These are phyloP conservation scores for Pedionomus torquatus DNA, from an alignment of 2,113 vertebrate genomes.

Conservation along the genomic window DNA sequence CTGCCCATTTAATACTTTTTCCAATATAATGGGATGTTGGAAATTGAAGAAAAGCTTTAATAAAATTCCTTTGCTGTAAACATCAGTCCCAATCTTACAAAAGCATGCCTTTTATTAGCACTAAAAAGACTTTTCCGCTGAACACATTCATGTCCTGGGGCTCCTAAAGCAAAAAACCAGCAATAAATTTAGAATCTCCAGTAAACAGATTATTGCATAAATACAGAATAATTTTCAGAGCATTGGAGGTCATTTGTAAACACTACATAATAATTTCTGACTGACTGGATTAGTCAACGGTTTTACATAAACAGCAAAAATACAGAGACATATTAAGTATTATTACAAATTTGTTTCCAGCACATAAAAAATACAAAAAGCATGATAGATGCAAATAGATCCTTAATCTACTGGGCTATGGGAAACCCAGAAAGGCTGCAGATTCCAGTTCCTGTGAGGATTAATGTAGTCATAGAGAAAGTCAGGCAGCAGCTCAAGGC, in stretches of 20 bases:
- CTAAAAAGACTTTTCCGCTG: slow-evolving; percentile 33
- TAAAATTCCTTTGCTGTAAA: slow-evolving; percentile 23
- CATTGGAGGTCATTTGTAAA: slow-evolving; percentile 24
- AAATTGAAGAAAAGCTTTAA: slow-evolving; percentile 29
- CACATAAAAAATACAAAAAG: neutral
- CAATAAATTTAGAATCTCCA: slow-evolving; percentile 47
- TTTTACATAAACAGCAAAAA: slow-evolving; percentile 7
- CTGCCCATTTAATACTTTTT: neutral
- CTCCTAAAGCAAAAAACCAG: slow-evolving; percentile 25
- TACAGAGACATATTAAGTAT: neutral
- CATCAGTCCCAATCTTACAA: slow-evolving; percentile 13
- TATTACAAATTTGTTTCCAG: neutral
- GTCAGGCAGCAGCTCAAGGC: neutral
- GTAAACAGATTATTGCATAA: slow-evolving; percentile 18
- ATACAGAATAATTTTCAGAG: slow-evolving; percentile 10
- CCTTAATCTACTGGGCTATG: neutral
- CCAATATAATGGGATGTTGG: neutral
- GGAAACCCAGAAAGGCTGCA: neutral
- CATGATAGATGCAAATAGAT: neutral
- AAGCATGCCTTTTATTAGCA: slow-evolving; percentile 34
- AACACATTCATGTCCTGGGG: slow-evolving; percentile 42
- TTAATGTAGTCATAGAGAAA: neutral
- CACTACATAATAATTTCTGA: slow-evolving; percentile 23
- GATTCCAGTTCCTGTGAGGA: neutral
- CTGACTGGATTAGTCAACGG: slow-evolving; percentile 8